Evolutionary conservation across 2,888 invertebrate species (phyloP), one percentile per base, ranked within the genome.

Genomic region (Limulus polyphemus): DNA sequence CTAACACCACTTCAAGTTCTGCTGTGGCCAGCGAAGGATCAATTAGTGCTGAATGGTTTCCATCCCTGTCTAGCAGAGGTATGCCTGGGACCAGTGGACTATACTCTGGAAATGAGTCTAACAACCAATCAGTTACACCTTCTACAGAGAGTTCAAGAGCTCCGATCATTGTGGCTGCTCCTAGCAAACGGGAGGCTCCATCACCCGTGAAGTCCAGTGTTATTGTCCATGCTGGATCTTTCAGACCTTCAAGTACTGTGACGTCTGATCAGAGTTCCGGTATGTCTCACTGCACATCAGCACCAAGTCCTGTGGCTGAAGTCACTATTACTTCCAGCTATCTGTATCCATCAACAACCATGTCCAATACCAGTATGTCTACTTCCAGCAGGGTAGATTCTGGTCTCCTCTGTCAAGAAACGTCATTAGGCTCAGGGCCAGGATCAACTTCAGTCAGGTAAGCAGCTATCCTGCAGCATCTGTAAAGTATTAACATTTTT

Each of bases 191-290:
- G 47, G 67, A 70, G 11, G 65, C 68, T 54, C 61, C 73, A 12
- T 69, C 73, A n/a, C 74, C 75, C 47, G 77, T 76, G 55, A 88
- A 90, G 63, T 67, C 69, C 76, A 89, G 88, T 77, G 91, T 92
- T 69, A 92, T 92, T 75, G 91, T 91, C 71, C 83, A 90, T 58
- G 72, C 73, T 17, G 72, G 71, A 10, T 72, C 70, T n/a, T 63
- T 65, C 11, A 60, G 69, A 51, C 61, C 59, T 14, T 32, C 32
- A 32, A 32, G 32, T 32, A 32, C 32, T 2, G 3, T 32, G 32
- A 32, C 32, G 1, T 32, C 32, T 32, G 32, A 32, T 11, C 63
- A 60, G 10, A 17, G 57, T 3, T 59, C 47, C 55, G 51, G 61
- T 16, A 57, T 60, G 17, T 49, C 61, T 50, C 58, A 58, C 55